Conservation (phyloP, 2,113 vertebrate species). For the Meles meles region DNA sequence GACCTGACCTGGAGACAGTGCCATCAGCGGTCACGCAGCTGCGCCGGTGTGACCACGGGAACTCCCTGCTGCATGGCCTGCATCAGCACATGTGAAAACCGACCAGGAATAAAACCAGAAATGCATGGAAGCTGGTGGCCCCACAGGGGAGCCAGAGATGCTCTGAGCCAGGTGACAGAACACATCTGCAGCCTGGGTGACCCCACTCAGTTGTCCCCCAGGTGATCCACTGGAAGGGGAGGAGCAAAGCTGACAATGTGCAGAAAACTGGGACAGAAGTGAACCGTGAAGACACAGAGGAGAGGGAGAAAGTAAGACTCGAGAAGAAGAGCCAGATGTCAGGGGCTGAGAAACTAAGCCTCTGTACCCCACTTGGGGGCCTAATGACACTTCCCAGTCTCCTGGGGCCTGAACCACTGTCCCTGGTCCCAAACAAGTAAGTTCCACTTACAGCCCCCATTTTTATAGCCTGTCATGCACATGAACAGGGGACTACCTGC, state of each 20-base stretch:
- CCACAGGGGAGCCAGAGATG: accelerated
- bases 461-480: too few species aligned
- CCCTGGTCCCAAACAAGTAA: not conserved
- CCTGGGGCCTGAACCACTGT: not conserved
- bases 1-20: accelerated
- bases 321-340: accelerated
- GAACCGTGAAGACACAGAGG: not conserved
- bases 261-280: not conserved
- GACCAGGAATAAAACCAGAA: not conserved
- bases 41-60: accelerated
- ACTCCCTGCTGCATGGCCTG: too few species aligned
- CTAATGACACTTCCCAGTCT: not conserved
- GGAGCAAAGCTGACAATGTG: too few species aligned
- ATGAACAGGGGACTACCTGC: accelerated
- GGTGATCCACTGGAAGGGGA: not conserved
- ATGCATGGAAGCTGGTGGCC: accelerated
- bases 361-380: accelerated
- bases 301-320: accelerated
- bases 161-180: not conserved
- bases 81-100: accelerated
- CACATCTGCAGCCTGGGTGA: accelerated
- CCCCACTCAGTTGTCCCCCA: not conserved
- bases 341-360: not conserved
- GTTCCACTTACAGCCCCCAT: not conserved
- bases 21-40: not conserved